Evolutionary conservation across 2,888 invertebrate genomes (phyloP).

Genomic region (Lamproptera curius): DNA sequence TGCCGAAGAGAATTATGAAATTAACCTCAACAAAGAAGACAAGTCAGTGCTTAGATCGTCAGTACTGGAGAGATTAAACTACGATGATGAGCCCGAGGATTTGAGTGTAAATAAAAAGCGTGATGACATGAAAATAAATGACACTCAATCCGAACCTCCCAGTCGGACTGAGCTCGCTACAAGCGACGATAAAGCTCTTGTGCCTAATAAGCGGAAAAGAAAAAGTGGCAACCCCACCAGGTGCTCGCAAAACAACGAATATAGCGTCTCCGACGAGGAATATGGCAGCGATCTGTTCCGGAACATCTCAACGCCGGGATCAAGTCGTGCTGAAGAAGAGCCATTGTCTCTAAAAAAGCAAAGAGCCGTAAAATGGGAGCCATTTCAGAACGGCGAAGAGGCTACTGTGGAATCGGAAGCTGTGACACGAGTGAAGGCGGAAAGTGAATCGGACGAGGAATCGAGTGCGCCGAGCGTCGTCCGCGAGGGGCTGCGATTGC

Average conservation of each 20-base stretch:
- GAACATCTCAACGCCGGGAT: constrained; percentile 60
- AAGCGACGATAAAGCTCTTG: constrained; percentile 66
- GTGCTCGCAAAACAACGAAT: constrained; percentile 80
- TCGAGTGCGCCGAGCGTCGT: constrained; percentile 71
- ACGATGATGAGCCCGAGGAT: constrained; percentile 81
- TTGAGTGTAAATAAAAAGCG: constrained; percentile 83
- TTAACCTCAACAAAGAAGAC: constrained; percentile 37
- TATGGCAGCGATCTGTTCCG: constrained; percentile 65
- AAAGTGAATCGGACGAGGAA: constrained; percentile 73
- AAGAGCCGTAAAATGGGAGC: constrained; percentile 63
- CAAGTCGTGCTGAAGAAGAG: constrained; percentile 61
- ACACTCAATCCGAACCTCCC: constrained; percentile 45
- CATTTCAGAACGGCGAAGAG: constrained; percentile 69
- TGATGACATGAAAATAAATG: constrained; percentile 76
- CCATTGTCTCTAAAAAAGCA: constrained; percentile 71
- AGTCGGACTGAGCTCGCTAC: constrained; percentile 52
- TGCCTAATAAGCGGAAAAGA: constrained; percentile 85
- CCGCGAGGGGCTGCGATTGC: constrained; percentile 65
- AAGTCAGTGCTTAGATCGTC: constrained; percentile 48
- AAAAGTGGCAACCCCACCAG: constrained; percentile 90
- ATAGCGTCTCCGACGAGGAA: constrained; percentile 69
- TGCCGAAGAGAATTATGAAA: constrained; percentile 56
- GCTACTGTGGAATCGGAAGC: constrained; percentile 64
- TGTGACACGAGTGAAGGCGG: constrained; percentile 62
- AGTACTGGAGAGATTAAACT: constrained; percentile 53